Base-by-base conservation (phyloP, 1,140 invertebrate genomes). In the Zaprionus kolodkinae region DNA sequence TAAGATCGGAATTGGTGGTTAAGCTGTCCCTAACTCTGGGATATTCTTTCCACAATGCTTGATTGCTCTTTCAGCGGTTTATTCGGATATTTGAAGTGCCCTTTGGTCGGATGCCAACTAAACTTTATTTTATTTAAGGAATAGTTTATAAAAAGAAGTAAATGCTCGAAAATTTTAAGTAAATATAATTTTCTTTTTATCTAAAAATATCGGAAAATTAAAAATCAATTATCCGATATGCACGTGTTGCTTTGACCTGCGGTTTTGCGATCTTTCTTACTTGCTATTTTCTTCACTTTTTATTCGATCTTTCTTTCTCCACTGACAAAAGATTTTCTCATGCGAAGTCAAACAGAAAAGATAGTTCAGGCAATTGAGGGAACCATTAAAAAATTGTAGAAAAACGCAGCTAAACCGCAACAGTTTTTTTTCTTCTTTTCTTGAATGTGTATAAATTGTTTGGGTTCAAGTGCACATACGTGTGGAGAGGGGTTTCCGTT, bases 311-410 rank as follows among this genome's bases (percentile, higher is more conserved):
- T 15, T 50, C 10, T 50, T 50, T 50, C 9, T 17, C 21, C 5
- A 27, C 3, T 38, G 13, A 61, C 36, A 87, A 84, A 69, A 54
- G 43, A 88, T 72, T 75, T 83, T 88, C 80, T 78, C 80, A 88
- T 84, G 78, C 70, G 50, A 59, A 62, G 69, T 76, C 61, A 81
- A 56, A 56, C 67, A 67, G 60, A 73, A 73, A 55, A 40, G 21
- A 30, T n/a, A 36, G 43, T 25, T 10, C 17, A 27, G 17, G 40
- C 36, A n/a, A 21, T 48, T 43, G 15, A 65, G 72, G 70, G 59
- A 25, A 61, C 67, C 38, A 27, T 48, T 0, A 15, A 45, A 45
- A 48, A 43, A n/a, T 33, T 25, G 11, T 35, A 3, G 30, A 56
- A 33, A 63, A 63, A 63, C 25, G 27, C 45, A 56, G 43, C 43